Base-by-base conservation (phyloP, 2,113 vertebrate species). In the Dolichallabes microphthalmus region DNA sequence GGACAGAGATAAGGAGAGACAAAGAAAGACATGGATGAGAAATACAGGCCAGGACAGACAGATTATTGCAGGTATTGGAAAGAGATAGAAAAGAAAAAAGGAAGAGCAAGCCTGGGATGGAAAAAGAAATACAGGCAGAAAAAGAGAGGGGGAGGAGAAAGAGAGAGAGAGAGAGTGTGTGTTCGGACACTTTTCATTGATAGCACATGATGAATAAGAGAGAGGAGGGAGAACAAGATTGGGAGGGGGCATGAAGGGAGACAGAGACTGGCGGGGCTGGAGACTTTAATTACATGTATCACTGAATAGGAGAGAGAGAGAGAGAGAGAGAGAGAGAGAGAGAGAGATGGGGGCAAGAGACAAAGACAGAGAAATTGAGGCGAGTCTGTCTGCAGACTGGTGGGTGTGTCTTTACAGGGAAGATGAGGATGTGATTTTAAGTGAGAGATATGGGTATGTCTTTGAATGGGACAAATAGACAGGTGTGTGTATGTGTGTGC, bases 1-100 rank as follows among this genome's bases (percentile, higher is more conserved):
- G 76, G 76, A 60, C 30, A 78, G 76, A 78, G 55, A 78, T 78
- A 58, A 58, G 19, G 30, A 78, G 55, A 78, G 55, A 78, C 76
- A 78, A 78, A 78, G 50, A 75, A 27, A 52, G 39, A 74, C 4
- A 9, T 35, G 32, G n/a, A 74, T 50, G 2, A 75, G 50, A 75
- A 2, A 77, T 20, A 53, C 9, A 15, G 25, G 45, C 0, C 45
- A 8, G 45, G 17, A 74, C 39, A 11, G 10, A 77, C 6, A 19
- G 52, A 77, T 57, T 32, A 75, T 39, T 79, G 55, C 20, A 60
- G 58, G 19, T 14, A 39, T 39, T 79, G 27, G 53, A 57, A 57
- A 76, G 25, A n/a, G 45, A 66, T 27, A 30, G 10, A 30, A 27
- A 27, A 55, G 15, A 22, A 9, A 57, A 78, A 78, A 2, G 75